Evolutionary conservation across 2,797 vertebrate species (phyloP).

Genomic region (Chlorospingus semifuscus): DNA sequence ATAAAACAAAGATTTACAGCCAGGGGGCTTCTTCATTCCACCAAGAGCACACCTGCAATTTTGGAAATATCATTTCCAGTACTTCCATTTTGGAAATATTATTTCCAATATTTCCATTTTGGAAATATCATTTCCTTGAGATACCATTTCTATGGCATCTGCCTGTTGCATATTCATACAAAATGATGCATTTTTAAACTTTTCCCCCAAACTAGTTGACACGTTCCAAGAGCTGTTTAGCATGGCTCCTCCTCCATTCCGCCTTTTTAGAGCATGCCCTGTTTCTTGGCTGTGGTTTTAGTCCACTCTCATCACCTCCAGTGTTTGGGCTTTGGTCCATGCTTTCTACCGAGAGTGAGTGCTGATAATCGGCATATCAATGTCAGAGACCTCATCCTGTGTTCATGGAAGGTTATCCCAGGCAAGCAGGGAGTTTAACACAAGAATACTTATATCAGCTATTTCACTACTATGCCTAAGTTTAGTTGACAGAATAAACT

Average conservation of each 20-base stretch:
- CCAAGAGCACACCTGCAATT: not conserved
- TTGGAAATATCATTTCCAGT: not conserved
- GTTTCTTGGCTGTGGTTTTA: not conserved
- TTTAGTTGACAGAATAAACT: not conserved
- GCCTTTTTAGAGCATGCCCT: not conserved
- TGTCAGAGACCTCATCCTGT: not conserved
- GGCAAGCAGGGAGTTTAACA: not conserved
- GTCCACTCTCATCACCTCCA: not conserved
- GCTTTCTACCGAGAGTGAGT: not conserved
- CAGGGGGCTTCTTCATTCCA: too few relatives aligned
- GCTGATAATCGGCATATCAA: not conserved
- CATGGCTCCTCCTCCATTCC: not conserved
- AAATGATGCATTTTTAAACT: not conserved
- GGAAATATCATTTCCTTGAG: not conserved
- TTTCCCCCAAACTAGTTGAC: not conserved
- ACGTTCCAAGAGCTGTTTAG: not conserved
- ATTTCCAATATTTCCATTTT: not conserved
- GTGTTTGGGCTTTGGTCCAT: not conserved
- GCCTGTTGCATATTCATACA: not conserved
- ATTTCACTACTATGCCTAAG: not conserved
- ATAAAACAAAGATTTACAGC: not conserved
- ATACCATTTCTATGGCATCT: not conserved
- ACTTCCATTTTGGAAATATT: not conserved
- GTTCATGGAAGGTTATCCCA: not conserved
- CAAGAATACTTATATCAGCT: not conserved